These are phyloP conservation scores for Crepidodera aurea DNA, from an alignment of 2,888 invertebrate species.

Conservation along the genomic window DNA sequence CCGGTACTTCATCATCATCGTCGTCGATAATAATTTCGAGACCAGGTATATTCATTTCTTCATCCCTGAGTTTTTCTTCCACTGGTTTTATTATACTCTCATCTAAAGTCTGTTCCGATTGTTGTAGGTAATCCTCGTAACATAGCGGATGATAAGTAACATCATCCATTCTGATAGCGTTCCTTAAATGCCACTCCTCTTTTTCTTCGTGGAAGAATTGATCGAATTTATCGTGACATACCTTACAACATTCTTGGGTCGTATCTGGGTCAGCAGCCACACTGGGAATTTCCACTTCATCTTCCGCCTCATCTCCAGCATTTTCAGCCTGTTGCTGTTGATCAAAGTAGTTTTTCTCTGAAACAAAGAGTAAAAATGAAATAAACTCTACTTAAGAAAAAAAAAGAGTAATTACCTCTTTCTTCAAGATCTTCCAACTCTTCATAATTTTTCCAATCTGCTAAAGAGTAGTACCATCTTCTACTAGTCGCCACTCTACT, in stretches of 20 bases:
- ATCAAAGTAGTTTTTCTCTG: slow-evolving; percentile 90
- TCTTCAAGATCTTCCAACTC: slow-evolving; percentile 93
- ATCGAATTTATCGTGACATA: slow-evolving; percentile 93
- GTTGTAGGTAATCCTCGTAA: slow-evolving; percentile 77
- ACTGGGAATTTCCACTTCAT: slow-evolving; percentile 71
- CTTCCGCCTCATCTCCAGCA: slow-evolving; percentile 67
- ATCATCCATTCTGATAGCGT: slow-evolving; percentile 79
- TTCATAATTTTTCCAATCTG: slow-evolving; percentile 94
- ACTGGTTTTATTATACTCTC: slow-evolving; percentile 48
- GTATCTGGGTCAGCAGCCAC: slow-evolving; percentile 75
- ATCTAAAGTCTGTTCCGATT: slow-evolving; percentile 49
- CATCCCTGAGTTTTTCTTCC: slow-evolving; percentile 52
- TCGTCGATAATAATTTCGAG: slow-evolving; percentile 60
- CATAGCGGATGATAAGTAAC: slow-evolving; percentile 90
- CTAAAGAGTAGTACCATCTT: slow-evolving; percentile 88
- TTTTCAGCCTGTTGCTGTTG: slow-evolving; percentile 68
- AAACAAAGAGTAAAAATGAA: too few relatives aligned
- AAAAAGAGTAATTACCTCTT: slow-evolving; percentile 75
- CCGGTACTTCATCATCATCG: slow-evolving; percentile 55
- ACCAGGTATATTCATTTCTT: slow-evolving; percentile 63
- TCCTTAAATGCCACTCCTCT: slow-evolving; percentile 95
- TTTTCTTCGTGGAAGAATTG: slow-evolving; percentile 96
- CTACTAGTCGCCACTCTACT: slow-evolving; percentile 83
- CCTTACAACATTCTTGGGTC: slow-evolving; percentile 76
- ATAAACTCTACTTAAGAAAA: too few relatives aligned